Evolutionary conservation across 2,797 vertebrate genomes (phyloP).

Genomic region (Cyprinodon diabolis): DNA sequence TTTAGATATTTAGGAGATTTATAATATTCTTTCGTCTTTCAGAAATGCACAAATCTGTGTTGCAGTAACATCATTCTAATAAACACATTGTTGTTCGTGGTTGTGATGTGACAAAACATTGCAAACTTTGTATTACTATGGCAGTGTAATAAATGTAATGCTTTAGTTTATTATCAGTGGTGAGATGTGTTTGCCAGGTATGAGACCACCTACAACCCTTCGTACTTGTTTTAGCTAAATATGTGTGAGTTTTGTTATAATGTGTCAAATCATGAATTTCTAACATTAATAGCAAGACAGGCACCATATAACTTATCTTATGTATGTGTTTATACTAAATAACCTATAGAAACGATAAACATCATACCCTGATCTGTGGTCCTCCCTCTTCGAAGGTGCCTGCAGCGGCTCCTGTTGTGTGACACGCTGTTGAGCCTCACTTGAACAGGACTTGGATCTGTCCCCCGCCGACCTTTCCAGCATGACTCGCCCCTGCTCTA

Average conservation of each 20-base stretch:
- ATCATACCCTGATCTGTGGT: constrained; percentile 79
- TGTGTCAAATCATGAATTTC: not conserved
- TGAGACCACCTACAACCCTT: not conserved
- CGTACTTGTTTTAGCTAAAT: not conserved
- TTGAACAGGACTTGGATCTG: constrained; percentile 22
- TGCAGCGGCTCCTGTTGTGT: constrained; percentile 28
- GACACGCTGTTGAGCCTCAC: constrained; percentile 37
- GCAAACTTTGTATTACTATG: not conserved
- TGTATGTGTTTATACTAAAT: not conserved
- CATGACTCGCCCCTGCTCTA: constrained; percentile 90
- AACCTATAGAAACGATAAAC: not conserved
- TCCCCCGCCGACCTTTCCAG: constrained; percentile 74
- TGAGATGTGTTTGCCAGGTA: not conserved
- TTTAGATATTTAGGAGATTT: not conserved
- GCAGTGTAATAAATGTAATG: too few relatives aligned
- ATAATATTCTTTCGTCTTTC: too few relatives aligned
- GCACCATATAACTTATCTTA: not conserved
- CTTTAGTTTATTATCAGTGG: not conserved
- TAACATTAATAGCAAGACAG: not conserved
- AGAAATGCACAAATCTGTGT: not conserved
- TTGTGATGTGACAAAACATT: not conserved
- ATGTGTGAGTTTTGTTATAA: not conserved
- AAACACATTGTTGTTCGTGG: not conserved
- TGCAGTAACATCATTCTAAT: not conserved
- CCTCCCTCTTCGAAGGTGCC: constrained; percentile 44